These are phyloP conservation scores for Panzeria rudis DNA, from an alignment of 2,888 invertebrate species.

Conservation along the genomic window DNA sequence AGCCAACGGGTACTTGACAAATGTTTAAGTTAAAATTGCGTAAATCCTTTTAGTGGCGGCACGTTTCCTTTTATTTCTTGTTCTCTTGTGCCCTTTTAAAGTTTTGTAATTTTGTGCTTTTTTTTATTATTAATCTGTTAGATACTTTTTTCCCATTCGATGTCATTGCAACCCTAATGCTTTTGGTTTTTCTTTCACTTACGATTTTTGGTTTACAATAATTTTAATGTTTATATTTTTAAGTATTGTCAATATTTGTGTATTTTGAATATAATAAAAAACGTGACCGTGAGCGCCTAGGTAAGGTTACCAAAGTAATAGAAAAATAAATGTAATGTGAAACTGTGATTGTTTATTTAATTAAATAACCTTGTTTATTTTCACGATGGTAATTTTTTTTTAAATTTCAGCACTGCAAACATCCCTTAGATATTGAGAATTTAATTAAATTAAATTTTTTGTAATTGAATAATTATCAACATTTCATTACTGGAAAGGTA, in stretches of 20 bases:
- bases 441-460: background rate
- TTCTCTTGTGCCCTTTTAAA: slow-evolving; percentile 42
- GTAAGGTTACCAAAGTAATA: slow-evolving; percentile 39
- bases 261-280: slow-evolving; percentile 12
- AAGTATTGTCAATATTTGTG: slow-evolving; percentile 70
- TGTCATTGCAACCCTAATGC: slow-evolving; percentile 65
- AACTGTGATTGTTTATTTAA: slow-evolving; percentile 65
- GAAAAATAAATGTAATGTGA: slow-evolving; percentile 50
- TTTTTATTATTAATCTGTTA: slow-evolving; percentile 47
- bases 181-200: background rate
- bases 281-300: background rate
- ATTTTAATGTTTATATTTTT: slow-evolving; percentile 36
- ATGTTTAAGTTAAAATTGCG: slow-evolving; percentile 71
- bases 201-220: background rate
- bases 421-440: background rate
- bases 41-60: slow-evolving; percentile 73
- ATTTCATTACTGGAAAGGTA: too few species aligned
- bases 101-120: slow-evolving; percentile 57
- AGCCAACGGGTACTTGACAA: slow-evolving; percentile 70
- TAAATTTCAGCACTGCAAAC: background rate
- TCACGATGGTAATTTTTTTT: slow-evolving; percentile 34
- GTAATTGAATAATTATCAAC: too few species aligned
- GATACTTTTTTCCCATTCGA: slow-evolving; percentile 28
- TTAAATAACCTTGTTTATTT: slow-evolving; percentile 51
- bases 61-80: slow-evolving; percentile 58